These are phyloP conservation scores for Craniophora ligustri DNA, from an alignment of 2,888 invertebrate genomes.

Conservation along the genomic window DNA sequence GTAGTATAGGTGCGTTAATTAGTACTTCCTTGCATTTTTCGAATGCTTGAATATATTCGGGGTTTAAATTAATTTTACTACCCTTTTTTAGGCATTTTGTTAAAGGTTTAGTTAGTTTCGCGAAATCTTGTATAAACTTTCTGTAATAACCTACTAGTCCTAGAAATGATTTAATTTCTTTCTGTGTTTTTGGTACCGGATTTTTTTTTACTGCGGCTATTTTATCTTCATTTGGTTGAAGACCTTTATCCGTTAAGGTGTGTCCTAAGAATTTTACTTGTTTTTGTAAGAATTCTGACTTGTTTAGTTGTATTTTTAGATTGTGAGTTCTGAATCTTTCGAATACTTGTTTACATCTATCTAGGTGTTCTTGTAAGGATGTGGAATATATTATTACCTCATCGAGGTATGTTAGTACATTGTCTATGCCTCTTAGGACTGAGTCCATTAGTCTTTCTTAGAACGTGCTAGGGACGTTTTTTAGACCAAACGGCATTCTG, in stretches of 20 bases:
- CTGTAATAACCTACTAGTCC: constrained; percentile 53
- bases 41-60: constrained; percentile 42
- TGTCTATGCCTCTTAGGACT: constrained; percentile 55
- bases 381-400: constrained; percentile 22
- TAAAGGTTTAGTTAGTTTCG: constrained; percentile 50
- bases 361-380: constrained; percentile 46
- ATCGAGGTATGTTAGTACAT: constrained; percentile 34
- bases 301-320: constrained; percentile 46
- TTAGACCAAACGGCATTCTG: constrained; percentile 62
- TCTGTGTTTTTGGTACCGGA: constrained; percentile 49
- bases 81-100: constrained; percentile 52
- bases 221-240: constrained; percentile 57
- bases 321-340: constrained; percentile 46
- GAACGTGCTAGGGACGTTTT: constrained; percentile 60
- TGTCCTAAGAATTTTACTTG: constrained; percentile 37
- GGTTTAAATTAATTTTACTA: constrained; percentile 19
- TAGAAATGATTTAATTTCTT: constrained; percentile 52
- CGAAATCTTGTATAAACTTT: constrained; percentile 53
- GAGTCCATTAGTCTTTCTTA: constrained; percentile 64
- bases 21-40: constrained; percentile 58
- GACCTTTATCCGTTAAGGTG: constrained; percentile 40
- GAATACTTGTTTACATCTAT: constrained; percentile 50
- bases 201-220: constrained; percentile 47
- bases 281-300: constrained; percentile 48
- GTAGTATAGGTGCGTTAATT: constrained; percentile 59